phyloP scores from a whole-genome alignment of 2,888 invertebrate species.

The Ischnura elegans region DNA sequence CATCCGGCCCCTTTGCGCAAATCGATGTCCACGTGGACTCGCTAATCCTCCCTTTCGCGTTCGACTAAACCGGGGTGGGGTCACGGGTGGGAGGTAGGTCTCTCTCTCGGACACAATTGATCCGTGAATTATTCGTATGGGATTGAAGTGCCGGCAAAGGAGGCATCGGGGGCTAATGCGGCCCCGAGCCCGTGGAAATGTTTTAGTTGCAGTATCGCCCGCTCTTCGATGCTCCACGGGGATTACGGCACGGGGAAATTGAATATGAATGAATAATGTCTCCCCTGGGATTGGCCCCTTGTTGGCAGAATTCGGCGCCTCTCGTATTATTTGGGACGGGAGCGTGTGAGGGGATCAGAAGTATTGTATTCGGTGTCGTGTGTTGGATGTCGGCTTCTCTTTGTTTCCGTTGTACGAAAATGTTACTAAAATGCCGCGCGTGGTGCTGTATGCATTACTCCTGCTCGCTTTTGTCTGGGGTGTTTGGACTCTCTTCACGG shows the following conservation, averaged over 20 bases:
- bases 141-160: background rate
- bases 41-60: background rate
- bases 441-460: too few relatives aligned
- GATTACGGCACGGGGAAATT: background rate
- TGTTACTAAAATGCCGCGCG: too few relatives aligned
- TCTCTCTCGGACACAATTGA: conserved; percentile 8
- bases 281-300: background rate
- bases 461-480: too few relatives aligned
- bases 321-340: background rate
- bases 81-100: background rate
- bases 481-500: too few relatives aligned
- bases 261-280: conserved; percentile 21
- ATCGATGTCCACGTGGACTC: background rate
- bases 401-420: too few relatives aligned
- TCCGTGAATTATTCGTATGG: conserved; percentile 17
- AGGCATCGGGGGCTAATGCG: background rate
- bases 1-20: background rate
- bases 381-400: background rate
- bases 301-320: background rate
- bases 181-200: background rate
- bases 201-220: background rate
- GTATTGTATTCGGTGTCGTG: background rate
- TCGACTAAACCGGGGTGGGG: background rate
- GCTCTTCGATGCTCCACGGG: background rate
- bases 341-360: background rate